Evolutionary conservation across 2,888 invertebrate genomes (phyloP).

Genomic region (Archips crataeganus): DNA sequence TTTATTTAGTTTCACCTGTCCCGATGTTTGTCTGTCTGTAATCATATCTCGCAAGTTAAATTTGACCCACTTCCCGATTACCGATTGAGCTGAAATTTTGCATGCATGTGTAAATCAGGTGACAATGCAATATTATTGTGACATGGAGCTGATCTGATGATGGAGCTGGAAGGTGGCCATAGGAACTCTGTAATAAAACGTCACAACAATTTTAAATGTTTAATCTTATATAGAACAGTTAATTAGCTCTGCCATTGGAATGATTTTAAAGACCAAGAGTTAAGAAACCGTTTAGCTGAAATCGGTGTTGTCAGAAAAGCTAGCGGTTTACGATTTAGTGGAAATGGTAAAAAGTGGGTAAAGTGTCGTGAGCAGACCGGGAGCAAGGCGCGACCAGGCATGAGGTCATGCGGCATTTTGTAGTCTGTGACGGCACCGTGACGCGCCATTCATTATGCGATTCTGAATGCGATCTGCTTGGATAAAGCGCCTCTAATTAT

Average conservation of each 20-base stretch:
- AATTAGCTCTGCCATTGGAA: not conserved
- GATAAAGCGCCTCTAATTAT: conserved; percentile 80
- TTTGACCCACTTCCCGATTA: too few relatives aligned
- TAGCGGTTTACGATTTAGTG: conserved; percentile 16
- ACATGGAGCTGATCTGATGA: too few relatives aligned
- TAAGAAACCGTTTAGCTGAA: not conserved
- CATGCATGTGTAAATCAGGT: too few relatives aligned
- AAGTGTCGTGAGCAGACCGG: conserved; percentile 1
- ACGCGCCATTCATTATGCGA: conserved; percentile 80
- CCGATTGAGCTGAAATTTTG: too few relatives aligned
- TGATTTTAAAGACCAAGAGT: not conserved
- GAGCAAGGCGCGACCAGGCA: conserved; percentile 49
- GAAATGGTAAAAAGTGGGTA: conserved; percentile 24
- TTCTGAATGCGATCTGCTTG: conserved; percentile 77
- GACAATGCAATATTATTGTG: too few relatives aligned
- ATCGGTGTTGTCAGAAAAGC: not conserved
- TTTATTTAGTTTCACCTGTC: too few relatives aligned
- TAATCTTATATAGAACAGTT: not conserved
- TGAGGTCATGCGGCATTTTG: conserved; percentile 63
- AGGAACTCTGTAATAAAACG: too few relatives aligned
- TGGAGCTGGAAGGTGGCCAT: too few relatives aligned
- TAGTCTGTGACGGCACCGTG: conserved; percentile 61
- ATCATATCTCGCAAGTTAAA: too few relatives aligned
- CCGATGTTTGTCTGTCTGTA: too few relatives aligned
- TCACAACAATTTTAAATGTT: too few relatives aligned